Conservation (phyloP, 2,888 invertebrate species). For the Cheilosia impressa region DNA sequence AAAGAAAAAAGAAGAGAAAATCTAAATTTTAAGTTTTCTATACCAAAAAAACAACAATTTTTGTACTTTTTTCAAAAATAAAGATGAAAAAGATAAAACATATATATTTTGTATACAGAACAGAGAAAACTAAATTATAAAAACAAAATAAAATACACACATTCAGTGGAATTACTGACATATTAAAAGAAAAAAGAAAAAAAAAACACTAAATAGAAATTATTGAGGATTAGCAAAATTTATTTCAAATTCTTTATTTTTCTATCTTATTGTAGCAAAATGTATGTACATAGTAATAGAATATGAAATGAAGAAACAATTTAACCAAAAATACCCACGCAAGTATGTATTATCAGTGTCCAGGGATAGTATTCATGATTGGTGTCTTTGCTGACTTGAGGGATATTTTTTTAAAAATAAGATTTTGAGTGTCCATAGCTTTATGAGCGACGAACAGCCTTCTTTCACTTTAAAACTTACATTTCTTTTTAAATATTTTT, state of each 20-base stretch:
- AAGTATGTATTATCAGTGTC: neutral
- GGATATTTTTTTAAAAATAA: neutral
- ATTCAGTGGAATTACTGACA: slow-evolving; percentile 41
- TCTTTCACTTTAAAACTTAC: no score
- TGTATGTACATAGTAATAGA: neutral
- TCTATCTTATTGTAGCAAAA: slow-evolving; percentile 34
- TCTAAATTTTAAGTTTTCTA: slow-evolving; percentile 67
- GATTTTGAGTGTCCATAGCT: neutral
- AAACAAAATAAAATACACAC: slow-evolving; percentile 40
- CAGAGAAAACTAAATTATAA: slow-evolving; percentile 56
- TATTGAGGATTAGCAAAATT: slow-evolving; percentile 12
- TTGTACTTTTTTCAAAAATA: slow-evolving; percentile 72
- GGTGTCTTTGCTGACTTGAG: neutral
- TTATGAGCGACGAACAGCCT: no score
- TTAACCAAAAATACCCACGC: neutral
- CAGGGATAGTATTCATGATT: neutral
- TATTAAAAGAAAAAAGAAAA: slow-evolving; percentile 22
- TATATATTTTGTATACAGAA: slow-evolving; percentile 76
- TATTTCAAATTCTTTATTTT: slow-evolving; percentile 27
- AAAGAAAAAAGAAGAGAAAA: slow-evolving; percentile 41
- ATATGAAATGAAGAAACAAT: slow-evolving; percentile 9
- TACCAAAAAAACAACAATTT: slow-evolving; percentile 74
- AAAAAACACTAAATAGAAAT: neutral
- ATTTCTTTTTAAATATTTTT: no score
- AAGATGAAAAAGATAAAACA: slow-evolving; percentile 54